A percentile compares a stretch with the other conserved stretches of the same genome.
These are phyloP conservation scores for Epinephelus cyanopodus DNA, from an alignment of 2,113 vertebrate species.

Conservation along the genomic window DNA sequence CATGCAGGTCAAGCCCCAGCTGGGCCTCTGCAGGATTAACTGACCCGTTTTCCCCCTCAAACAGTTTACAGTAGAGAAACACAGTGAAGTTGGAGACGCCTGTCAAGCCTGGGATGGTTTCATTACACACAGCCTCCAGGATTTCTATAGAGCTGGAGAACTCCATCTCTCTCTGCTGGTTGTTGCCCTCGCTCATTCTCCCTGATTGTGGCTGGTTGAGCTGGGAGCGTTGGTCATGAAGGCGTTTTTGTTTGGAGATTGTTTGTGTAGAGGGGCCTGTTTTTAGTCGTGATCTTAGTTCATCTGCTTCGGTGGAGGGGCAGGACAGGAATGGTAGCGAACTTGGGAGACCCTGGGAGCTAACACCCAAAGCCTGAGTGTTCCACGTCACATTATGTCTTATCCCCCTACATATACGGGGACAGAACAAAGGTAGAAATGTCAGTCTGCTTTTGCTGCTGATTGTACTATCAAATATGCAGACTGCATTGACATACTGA, in stretches of 20 bases:
- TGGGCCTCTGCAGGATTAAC: constrained; percentile 65
- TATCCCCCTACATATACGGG: constrained; percentile 86
- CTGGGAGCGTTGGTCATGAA: constrained; percentile 27
- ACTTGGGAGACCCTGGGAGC: constrained; percentile 82
- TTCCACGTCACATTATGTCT: constrained; percentile 92
- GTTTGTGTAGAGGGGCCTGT: constrained; percentile 13
- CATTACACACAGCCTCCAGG: constrained; percentile 89
- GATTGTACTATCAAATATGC: not conserved
- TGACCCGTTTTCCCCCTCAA: constrained; percentile 79
- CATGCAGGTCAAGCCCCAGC: constrained; percentile 79
- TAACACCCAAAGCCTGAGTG: constrained; percentile 85
- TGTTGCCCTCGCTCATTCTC: not conserved
- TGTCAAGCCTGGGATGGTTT: constrained; percentile 83
- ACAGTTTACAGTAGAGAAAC: constrained; percentile 89
- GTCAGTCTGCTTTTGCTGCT: not conserved
- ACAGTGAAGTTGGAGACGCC: constrained; percentile 92
- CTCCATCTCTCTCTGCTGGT: constrained; percentile 49
- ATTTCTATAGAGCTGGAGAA: constrained; percentile 75
- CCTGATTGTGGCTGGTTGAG: constrained; percentile 30
- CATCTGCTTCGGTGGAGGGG: constrained; percentile 61
- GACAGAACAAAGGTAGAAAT: constrained; percentile 15
- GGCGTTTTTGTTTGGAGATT: constrained; percentile 37
- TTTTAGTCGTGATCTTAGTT: constrained; percentile 33
- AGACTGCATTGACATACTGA: not conserved
- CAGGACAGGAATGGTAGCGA: constrained; percentile 87